These are phyloP conservation scores for Cryptotis parvus DNA, from an alignment of 2,113 vertebrate genomes.

Conservation along the genomic window DNA sequence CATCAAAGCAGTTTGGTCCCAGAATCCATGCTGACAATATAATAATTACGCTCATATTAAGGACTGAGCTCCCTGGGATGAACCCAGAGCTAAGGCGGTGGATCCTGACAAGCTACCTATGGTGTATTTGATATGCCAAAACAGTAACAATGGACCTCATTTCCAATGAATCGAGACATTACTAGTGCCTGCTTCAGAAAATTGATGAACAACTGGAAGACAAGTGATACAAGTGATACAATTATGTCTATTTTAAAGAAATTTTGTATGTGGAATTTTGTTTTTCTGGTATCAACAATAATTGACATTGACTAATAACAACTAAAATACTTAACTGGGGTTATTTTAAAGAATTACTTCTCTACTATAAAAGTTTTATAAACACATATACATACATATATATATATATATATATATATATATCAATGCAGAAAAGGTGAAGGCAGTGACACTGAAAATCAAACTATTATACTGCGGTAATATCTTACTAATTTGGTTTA, in stretches of 20 bases:
- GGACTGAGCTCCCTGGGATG: no score
- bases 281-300: neutral
- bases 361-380: neutral
- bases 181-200: no score
- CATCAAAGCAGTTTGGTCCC: neutral
- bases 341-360: slow-evolving; percentile 18
- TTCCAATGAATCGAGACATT: no score
- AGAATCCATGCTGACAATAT: neutral
- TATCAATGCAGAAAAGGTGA: neutral
- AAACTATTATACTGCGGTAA: neutral
- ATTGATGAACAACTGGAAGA: no score
- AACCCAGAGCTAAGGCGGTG: no score
- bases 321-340: neutral
- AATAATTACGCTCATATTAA: neutral
- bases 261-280: neutral
- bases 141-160: no score
- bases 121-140: no score
- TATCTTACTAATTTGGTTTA: no score
- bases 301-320: neutral
- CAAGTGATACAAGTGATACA: no score
- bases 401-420: neutral
- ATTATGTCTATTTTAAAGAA: neutral
- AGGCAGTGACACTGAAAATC: neutral
- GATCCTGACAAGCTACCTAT: no score
- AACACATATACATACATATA: no score